Evolutionary conservation across 2,888 invertebrate species (phyloP), one percentile per base, ranked within the genome.

Genomic region (Diadromus collaris): DNA sequence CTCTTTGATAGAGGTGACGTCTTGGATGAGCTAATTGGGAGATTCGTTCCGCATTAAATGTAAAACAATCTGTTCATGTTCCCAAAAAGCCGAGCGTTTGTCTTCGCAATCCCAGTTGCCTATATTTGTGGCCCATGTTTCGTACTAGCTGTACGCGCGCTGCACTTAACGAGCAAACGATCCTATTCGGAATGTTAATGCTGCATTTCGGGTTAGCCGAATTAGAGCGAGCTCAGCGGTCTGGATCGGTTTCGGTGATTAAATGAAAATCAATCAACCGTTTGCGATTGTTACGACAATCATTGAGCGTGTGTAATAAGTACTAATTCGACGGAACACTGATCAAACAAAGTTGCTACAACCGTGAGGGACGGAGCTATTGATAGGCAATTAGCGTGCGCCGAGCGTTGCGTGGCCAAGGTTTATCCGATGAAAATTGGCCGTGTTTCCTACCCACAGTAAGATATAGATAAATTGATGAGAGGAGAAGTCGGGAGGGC

Each of bases 221-320:
- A 41, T 32, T 29, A 65, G 46, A 44, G 64, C 9, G 29, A 6
- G 16, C 16, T n/a, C 29, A 27, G 27, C 9, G 54, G 54, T 56
- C 54, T 27, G 10, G 10, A 2, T 46, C 13, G 38, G 16, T 27
- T 27, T 34, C 38, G 58, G 38, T 48, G 64, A 70, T 76, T 58
- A 29, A 64, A 70, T 64, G 24, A 64, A 58, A 64, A 70, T 76
- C 48, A 70, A 64, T 64, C 54, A 58, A 46, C 38, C 34, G 13
- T 7, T n/a, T 16, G 69, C n/a, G 10, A 44, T 63, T 63, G 27
- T 16, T 41, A 61, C 7, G 48, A 63, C 32, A 48, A 70, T 46
- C 69, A 64, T 69, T 29, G 56, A 58, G 46, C 48, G 44, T 9
- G 38, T 16, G 29, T n/a, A n/a, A 76, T 76, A 46, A 76, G 44